Conservation (phyloP, 2,797 vertebrate genomes). For the Myotis planiceps region DNA sequence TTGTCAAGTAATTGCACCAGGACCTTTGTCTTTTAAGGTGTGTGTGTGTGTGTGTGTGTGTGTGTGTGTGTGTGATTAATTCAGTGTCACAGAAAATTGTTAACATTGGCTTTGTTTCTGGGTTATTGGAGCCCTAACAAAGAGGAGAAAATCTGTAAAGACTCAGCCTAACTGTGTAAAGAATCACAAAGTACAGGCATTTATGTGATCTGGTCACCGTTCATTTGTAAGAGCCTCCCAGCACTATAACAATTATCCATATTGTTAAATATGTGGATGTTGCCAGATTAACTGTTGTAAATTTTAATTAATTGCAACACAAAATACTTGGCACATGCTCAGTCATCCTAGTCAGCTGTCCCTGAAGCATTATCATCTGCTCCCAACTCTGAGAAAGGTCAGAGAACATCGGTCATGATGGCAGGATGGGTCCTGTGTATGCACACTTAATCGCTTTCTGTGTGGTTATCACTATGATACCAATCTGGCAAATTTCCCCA, state of each 20-base stretch:
- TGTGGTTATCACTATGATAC: neutral
- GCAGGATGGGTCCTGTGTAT: neutral
- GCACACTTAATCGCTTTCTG: neutral
- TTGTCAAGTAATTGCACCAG: neutral
- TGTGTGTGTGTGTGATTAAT: constrained; percentile 72
- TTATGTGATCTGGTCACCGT: constrained; percentile 71
- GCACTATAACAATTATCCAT: constrained; percentile 74
- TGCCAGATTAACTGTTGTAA: constrained; percentile 74
- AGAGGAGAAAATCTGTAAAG: constrained; percentile 72
- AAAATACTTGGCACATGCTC: constrained; percentile 62
- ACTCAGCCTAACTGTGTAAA: constrained; percentile 67
- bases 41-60: neutral
- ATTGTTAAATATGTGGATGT: constrained; percentile 67
- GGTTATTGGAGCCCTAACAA: constrained; percentile 69
- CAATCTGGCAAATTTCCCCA: neutral
- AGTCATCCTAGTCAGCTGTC: constrained; percentile 39
- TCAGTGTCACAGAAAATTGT: constrained; percentile 75
- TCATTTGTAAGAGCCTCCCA: constrained; percentile 61
- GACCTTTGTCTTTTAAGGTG: neutral
- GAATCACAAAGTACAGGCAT: constrained; percentile 70
- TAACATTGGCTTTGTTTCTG: constrained; percentile 85
- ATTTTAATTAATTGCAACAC: constrained; percentile 74
- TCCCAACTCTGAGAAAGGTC: constrained; percentile 41
- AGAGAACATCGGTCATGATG: neutral
- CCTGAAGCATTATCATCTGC: constrained; percentile 29